These are phyloP conservation scores for Mythimna lalbum DNA, from an alignment of 2,888 invertebrate species.

Conservation along the genomic window DNA sequence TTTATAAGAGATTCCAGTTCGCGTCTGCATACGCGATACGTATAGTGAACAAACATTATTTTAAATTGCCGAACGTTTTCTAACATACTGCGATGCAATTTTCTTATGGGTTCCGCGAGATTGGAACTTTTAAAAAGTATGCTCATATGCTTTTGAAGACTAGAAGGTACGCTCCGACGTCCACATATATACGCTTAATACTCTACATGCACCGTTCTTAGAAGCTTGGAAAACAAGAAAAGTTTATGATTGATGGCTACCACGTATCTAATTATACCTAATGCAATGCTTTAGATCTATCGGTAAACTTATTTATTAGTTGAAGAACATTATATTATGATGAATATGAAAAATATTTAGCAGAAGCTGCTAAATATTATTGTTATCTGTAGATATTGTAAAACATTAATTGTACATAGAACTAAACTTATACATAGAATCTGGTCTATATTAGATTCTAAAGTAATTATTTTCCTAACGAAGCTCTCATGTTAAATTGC, in stretches of 20 bases:
- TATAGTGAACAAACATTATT: slow-evolving; percentile 73
- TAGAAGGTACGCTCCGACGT: neutral
- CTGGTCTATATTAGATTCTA: neutral
- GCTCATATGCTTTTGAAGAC: slow-evolving; percentile 7
- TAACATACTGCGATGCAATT: slow-evolving; percentile 69
- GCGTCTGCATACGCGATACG: slow-evolving; percentile 74
- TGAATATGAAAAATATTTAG: neutral
- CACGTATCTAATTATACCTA: neutral
- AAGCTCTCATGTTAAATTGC: slow-evolving; percentile 25
- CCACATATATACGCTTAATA: neutral
- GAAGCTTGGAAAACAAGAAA: neutral
- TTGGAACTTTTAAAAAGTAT: slow-evolving; percentile 32
- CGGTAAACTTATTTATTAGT: slow-evolving; percentile 2
- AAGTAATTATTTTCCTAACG: slow-evolving; percentile 18
- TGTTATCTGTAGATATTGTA: neutral
- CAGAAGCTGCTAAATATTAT: neutral
- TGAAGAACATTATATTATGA: too few relatives aligned
- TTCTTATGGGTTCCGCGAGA: slow-evolving; percentile 59
- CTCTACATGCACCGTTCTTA: too few relatives aligned
- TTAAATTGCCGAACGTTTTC: slow-evolving; percentile 71
- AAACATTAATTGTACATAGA: neutral
- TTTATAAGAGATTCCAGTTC: slow-evolving; percentile 82
- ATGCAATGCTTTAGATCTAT: slow-evolving; percentile 7
- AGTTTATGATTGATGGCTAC: slow-evolving; percentile 3
- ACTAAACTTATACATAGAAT: neutral